Evolutionary conservation across 2,113 vertebrate species (phyloP).

Genomic region (Gadus chalcogrammus): DNA sequence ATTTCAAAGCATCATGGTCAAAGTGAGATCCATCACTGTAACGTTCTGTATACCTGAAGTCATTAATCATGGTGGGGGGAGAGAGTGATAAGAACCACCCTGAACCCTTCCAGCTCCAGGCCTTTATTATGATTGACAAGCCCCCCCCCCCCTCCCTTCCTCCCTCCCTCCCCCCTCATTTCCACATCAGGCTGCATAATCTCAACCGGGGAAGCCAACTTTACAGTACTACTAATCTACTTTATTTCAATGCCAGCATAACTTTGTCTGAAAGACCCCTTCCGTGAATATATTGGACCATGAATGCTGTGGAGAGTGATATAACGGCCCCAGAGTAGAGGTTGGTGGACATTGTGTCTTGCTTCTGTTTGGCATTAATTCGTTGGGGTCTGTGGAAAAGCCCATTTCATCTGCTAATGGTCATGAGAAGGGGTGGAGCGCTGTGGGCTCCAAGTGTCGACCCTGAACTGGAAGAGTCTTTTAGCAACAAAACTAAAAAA

Average conservation of each 20-base stretch:
- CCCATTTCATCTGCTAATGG: constrained; percentile 12
- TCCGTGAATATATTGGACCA: constrained; percentile 2
- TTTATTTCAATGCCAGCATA: background rate
- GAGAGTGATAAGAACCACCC: constrained; percentile 49
- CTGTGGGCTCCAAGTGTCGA: too few species aligned
- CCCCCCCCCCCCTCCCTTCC: constrained; percentile 17
- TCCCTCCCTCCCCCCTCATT: too few species aligned
- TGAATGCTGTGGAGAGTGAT: background rate
- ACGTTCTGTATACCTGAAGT: constrained; percentile 50
- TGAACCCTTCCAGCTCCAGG: constrained; percentile 32
- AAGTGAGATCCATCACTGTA: constrained; percentile 61
- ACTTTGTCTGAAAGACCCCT: constrained; percentile 2
- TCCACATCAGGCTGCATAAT: constrained; percentile 11
- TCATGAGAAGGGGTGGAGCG: background rate
- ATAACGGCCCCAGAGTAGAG: background rate
- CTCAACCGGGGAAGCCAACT: constrained; percentile 13
- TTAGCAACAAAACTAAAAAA: background rate
- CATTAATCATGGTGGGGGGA: constrained; percentile 55
- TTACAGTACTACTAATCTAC: constrained; percentile 16
- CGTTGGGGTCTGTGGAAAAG: background rate
- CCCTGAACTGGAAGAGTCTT: constrained; percentile 14
- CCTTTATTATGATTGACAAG: constrained; percentile 51
- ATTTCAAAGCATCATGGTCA: constrained; percentile 33
- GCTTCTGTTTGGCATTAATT: background rate
- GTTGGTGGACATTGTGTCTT: background rate